Conservation (phyloP, 2,797 vertebrate genomes). For the Hipposideros larvatus region DNA sequence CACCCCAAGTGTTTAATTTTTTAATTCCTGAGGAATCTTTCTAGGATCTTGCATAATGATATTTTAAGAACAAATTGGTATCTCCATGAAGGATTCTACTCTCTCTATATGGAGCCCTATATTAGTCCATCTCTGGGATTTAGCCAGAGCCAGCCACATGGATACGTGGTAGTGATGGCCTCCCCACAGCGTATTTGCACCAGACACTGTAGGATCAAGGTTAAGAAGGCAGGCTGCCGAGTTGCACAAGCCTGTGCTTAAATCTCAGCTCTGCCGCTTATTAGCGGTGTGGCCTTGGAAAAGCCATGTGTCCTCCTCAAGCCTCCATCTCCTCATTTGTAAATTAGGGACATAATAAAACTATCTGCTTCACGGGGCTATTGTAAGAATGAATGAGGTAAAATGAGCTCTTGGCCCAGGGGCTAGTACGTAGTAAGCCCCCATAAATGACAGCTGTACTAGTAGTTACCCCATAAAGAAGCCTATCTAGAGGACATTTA, state of each 20-base stretch:
- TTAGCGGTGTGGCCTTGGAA: not conserved
- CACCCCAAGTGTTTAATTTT: not conserved
- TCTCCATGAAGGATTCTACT: not conserved
- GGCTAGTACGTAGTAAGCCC: not conserved
- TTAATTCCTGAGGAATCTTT: not conserved
- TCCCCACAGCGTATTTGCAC: not conserved
- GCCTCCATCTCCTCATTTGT: not conserved
- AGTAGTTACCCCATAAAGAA: conserved; percentile 17
- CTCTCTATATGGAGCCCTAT: not conserved
- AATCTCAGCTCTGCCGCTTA: not conserved
- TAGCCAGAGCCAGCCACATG: not conserved
- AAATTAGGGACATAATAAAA: not conserved
- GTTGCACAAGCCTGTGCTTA: not conserved
- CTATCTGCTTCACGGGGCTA: not conserved
- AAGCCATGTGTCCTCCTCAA: not conserved
- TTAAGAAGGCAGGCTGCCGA: not conserved
- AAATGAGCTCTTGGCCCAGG: conserved; percentile 43
- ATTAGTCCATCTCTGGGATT: not conserved
- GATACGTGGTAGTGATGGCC: not conserved
- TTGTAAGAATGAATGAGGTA: conserved; percentile 2
- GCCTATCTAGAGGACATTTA: not conserved
- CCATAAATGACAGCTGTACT: not conserved
- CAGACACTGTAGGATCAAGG: not conserved
- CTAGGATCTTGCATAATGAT: not conserved
- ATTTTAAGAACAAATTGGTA: conserved; percentile 30